These are phyloP conservation scores for Rhagoletis zephyria DNA, from an alignment of 1,140 invertebrate species.

Conservation along the genomic window DNA sequence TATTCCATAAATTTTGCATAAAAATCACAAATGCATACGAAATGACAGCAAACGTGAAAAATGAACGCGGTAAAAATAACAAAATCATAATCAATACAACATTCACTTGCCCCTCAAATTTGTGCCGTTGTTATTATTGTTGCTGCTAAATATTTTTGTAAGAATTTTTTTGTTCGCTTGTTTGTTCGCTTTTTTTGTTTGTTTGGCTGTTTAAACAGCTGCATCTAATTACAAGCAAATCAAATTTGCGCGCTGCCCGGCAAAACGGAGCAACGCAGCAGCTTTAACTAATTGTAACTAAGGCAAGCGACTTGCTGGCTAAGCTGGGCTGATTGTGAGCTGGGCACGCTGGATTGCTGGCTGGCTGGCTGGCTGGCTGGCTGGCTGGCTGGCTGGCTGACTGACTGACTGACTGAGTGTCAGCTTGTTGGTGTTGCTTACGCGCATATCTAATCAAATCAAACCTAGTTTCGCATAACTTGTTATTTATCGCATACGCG, in stretches of 20 bases:
- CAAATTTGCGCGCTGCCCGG: slow-evolving; percentile 17
- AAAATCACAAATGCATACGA: slow-evolving; percentile 17
- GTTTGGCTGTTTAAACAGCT: background rate
- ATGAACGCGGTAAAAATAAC: background rate
- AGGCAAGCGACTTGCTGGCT: background rate
- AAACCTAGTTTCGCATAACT: slow-evolving; percentile 49
- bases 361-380: slow-evolving; percentile 6
- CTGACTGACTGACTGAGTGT: background rate
- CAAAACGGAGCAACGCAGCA: background rate
- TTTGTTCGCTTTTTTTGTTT: slow-evolving; percentile 1
- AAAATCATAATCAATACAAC: background rate
- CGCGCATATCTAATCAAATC: slow-evolving; percentile 49
- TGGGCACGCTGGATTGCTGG: background rate
- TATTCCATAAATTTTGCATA: slow-evolving; percentile 51
- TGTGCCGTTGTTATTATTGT: background rate
- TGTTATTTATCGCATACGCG: slow-evolving; percentile 35
- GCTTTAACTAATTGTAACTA: background rate
- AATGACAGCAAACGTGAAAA: slow-evolving; percentile 26
- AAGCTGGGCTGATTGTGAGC: background rate
- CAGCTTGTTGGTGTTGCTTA: background rate
- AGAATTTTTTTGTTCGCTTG: too few species aligned
- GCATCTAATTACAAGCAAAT: slow-evolving; percentile 44
- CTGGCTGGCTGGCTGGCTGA: background rate
- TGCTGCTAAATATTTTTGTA: background rate
- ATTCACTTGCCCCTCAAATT: slow-evolving; percentile 49